Base-by-base conservation (phyloP, 2,888 invertebrate genomes). In the Rutpela maculata region DNA sequence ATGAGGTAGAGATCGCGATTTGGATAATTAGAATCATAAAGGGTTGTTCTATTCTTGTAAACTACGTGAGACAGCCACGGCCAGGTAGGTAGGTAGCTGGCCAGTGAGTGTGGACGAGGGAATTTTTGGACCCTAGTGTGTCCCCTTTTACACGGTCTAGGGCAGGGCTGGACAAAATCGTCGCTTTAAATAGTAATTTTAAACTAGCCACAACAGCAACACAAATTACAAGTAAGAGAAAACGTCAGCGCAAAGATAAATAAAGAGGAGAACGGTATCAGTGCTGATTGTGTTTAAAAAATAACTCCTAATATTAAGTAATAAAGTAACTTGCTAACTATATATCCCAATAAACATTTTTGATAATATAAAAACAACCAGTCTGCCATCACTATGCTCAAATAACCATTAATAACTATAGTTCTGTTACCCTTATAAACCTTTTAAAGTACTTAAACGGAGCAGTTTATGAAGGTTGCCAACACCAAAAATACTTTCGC, bases 41-140 rank as follows among this genome's bases (percentile, higher is more conserved):
- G 84, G 84, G 84, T 76, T 80, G 77, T 78, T 82, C 85, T 86
- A 86, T 87, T 87, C 86, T 86, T 83, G 77, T 83, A 84, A 85
- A 83, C 86, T 81, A 85, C 86, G 84, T 86, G 86, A 86, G 79
- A 78, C 82, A 76, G 75, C 66, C 76, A 31, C 19, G 65, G 75
- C 76, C 84, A 84, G 84, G 84, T 84, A 84, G 81, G 72, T 73
- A 73, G 77, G 70, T 80, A 80, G 81, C 81, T 81, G 81, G 75
- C 70, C 78, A 75, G 77, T 75, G 38, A 70, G 68, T 62, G 75
- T 80, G 82, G 81, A 78, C 80, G 80, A 74, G 81, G 81, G 80
- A 75, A 67, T 70, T 75, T 75, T 74, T 72, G 78, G 74, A 78
- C 82, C 79, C 80, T 74, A 72, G 65, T 66, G 69, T 55, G 67